phyloP scores from a whole-genome alignment of 2,888 invertebrate species.

The Ischnus inquisitorius region DNA sequence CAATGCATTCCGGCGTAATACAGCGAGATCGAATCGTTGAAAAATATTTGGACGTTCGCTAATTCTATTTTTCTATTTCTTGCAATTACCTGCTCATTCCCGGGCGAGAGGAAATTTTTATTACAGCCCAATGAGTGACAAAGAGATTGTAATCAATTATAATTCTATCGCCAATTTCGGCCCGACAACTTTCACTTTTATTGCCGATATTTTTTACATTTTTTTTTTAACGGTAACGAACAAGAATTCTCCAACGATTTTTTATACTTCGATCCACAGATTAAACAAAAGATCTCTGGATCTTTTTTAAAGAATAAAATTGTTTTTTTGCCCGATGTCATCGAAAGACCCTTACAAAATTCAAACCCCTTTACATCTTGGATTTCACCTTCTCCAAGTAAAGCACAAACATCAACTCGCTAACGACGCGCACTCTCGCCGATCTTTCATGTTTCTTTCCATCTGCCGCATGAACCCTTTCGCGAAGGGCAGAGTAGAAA shows the following conservation, averaged over 20 bases:
- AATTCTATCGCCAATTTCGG: too few relatives aligned
- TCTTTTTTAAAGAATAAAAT: too few relatives aligned
- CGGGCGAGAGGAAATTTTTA: neutral
- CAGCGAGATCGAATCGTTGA: slow-evolving; percentile 63
- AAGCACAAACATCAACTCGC: neutral
- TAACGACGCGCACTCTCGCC: neutral
- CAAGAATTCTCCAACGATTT: too few relatives aligned
- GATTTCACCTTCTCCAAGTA: neutral
- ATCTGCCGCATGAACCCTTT: neutral
- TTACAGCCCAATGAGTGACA: neutral
- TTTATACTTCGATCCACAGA: too few relatives aligned
- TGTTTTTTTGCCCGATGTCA: neutral
- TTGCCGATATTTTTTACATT: too few relatives aligned
- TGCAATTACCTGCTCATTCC: neutral
- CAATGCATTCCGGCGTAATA: slow-evolving; percentile 28
- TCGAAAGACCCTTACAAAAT: neutral
- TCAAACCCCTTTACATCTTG: neutral
- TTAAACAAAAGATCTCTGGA: too few relatives aligned
- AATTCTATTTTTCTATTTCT: slow-evolving; percentile 3
- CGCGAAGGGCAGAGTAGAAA: neutral
- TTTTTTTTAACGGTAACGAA: too few relatives aligned
- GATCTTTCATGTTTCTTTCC: neutral
- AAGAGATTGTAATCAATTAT: neutral
- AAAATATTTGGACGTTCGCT: slow-evolving; percentile 54
- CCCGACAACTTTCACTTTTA: too few relatives aligned